Base-by-base conservation (phyloP, 2,797 vertebrate genomes). In the Bradypus variegatus region DNA sequence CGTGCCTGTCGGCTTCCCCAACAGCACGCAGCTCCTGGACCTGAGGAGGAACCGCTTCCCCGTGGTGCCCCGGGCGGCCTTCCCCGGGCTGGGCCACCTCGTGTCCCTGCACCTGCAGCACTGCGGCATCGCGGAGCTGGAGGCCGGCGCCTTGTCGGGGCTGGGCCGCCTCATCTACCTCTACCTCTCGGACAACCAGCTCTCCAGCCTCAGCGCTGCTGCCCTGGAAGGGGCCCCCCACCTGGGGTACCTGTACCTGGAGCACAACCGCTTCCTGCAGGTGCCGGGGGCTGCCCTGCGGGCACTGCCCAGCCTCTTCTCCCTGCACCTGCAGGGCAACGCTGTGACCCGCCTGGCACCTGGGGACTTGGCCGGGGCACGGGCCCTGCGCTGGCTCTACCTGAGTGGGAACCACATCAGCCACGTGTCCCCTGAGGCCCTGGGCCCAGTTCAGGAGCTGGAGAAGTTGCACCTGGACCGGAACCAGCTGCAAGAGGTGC, bases 31-130 rank as follows among this genome's bases (percentile, higher is more conserved):
- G 33, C 98, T 99, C 58, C 98, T 99, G 0, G 98, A 99, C 96
- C 96, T 99, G 84, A 97, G 97, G 23, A 96, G 93, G 50, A 99
- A 99, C 92, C 67, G 97, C 95, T 98, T 99, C 91, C 94, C 97
- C 77, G 96, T 94, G 19, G 96, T 99, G 95, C 97, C 98, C 0
- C 94, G 95, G 0, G 98, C 96, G 2, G 98, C 98, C 95, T 99
- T 99, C 94, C 97, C 97, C 0, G 97, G 97, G 11, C 95, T 98
- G 53, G 89, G 97, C 80, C 96, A 97, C 77, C 97, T 99, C 16
- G 97, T 98, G 82, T 99, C 99, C 0, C 97, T 99, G 53, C 98
- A 99, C 89, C 97, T 99, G 92, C 99, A 99, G 97, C 96, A 94
- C 95, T 99, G 98, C 88, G 94, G 96, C 95, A 98, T 99, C 6